Base-by-base conservation (phyloP, 2,888 invertebrate species). In the Melanargia galathea region DNA sequence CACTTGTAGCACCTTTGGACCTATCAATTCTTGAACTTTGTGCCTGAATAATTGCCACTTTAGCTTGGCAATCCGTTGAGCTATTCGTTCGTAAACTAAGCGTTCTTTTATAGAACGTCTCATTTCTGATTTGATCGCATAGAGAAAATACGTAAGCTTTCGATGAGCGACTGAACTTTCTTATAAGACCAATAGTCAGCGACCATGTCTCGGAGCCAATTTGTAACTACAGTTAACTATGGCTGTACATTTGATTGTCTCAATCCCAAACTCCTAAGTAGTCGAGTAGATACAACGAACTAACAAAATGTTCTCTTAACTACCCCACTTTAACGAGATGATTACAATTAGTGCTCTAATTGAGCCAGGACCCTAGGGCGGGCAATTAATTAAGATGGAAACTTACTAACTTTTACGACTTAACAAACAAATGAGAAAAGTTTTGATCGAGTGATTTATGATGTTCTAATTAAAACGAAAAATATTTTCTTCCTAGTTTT, bases 351-450 rank as follows among this genome's bases (percentile, higher is more conserved):
- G 51, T 20, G 51, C 18, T 35, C 18, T 20, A 52, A 52, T 52
- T 52, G 51, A 33, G 33, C 18, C 11, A n/a, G 26, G 10, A 6
- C 30, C 16, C 18, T 5, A 5, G 51, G 51, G 35, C 30, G 11
- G 51, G 20, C 51, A 20, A 33, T 52, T 52, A 13, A 52, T 52
- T 35, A 52, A 33, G 33, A 52, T 52, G 30, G n/a, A 52, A 52
- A 52, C 51, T 30, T 30, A 30, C 26, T 49, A 30, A 49, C 49
- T 52, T 49, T 24, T 16, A 18, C 33, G 13, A 52, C 51, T 20
- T 35, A 33, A 35, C 4, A 33, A 52, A 52, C 18, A 52, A 52
- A 52, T 52, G 51, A 35, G 51, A 30, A 52, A 52, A 52, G 51
- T 52, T 52, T 20, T 16, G 1, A 52, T 52, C 13, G 13, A 52